Evolutionary conservation across 2,113 vertebrate genomes (phyloP).

Genomic region (Ammospiza caudacuta): DNA sequence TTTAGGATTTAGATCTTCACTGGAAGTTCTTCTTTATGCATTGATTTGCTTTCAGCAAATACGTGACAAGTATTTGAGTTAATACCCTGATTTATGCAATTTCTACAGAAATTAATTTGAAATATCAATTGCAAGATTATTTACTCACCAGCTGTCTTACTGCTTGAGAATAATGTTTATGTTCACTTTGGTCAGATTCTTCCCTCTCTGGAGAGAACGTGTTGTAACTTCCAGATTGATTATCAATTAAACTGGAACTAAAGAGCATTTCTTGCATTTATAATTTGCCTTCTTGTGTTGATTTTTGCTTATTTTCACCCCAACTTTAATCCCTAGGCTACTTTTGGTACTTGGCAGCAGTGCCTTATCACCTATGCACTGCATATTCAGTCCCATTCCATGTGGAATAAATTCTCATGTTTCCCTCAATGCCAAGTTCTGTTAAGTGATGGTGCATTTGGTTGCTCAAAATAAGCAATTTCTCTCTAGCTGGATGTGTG

Average conservation of each 20-base stretch:
- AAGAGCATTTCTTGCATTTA: background rate
- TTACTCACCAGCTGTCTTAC: background rate
- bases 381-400: background rate
- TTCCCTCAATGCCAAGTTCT: background rate
- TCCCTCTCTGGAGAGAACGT: background rate
- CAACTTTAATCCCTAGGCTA: background rate
- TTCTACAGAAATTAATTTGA: background rate
- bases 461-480: background rate
- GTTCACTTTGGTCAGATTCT: background rate
- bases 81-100: background rate
- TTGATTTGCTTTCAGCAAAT: background rate
- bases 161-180: background rate
- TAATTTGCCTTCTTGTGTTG: background rate
- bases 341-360: background rate
- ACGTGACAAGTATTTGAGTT: background rate
- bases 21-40: background rate
- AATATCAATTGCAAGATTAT: background rate
- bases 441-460: background rate
- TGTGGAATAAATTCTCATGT: background rate
- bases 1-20: background rate
- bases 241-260: background rate
- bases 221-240: background rate
- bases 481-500: background rate
- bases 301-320: background rate
- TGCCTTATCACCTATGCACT: background rate